Conservation (phyloP, 1,140 invertebrate genomes). For the Ruditapes philippinarum region DNA sequence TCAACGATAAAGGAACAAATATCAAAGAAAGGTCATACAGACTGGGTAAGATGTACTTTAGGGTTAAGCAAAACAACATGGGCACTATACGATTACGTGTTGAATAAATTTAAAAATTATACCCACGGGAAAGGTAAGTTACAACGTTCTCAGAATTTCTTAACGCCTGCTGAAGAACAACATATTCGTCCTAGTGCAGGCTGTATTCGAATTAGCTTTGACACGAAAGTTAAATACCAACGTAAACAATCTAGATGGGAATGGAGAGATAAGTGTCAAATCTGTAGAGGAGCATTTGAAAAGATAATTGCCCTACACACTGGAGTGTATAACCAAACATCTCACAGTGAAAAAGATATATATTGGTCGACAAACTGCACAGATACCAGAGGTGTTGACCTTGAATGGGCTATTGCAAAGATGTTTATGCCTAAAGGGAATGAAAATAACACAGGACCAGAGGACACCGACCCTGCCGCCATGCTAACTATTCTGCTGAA, state of each 20-base stretch:
- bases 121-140: not conserved
- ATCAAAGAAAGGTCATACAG: not conserved
- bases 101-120: not conserved
- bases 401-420: slow-evolving; percentile 4
- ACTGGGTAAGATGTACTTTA: slow-evolving; percentile 12
- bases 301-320: not conserved
- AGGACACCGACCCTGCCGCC: not conserved
- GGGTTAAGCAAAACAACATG: not conserved
- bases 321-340: too few species aligned
- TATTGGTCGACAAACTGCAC: not conserved
- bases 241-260: not conserved
- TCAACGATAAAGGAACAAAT: not conserved
- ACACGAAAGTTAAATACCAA: too few species aligned
- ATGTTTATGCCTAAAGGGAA: not conserved
- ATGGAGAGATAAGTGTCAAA: not conserved
- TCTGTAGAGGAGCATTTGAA: not conserved
- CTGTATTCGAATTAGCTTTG: too few species aligned
- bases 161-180: not conserved
- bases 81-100: not conserved
- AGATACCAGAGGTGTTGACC: not conserved
- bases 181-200: not conserved
- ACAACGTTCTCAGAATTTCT: not conserved
- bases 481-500: not conserved
- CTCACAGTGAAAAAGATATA: not conserved
- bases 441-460: not conserved